A percentile compares a stretch with the other conserved stretches of the same genome.
phyloP scores from a whole-genome alignment of 1,140 invertebrate species.

The Condylostylus longicornis region DNA sequence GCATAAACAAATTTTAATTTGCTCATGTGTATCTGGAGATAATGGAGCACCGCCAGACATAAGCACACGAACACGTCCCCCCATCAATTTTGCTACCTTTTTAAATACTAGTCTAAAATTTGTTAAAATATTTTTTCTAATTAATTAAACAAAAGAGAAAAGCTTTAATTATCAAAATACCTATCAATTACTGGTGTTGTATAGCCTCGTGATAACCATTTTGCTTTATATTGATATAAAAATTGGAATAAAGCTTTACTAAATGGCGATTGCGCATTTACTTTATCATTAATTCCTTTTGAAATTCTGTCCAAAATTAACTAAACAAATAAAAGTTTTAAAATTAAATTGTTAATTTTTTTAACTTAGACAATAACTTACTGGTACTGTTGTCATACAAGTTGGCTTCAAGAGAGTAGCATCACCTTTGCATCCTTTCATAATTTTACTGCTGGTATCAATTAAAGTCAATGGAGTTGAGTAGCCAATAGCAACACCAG shows the following conservation, averaged over 20 bases:
- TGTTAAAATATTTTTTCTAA: neutral
- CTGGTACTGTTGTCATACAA: conserved; percentile 87
- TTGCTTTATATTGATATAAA: conserved; percentile 80
- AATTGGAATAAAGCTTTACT: conserved; percentile 74
- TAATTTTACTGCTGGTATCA: conserved; percentile 90
- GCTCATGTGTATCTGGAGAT: conserved; percentile 87
- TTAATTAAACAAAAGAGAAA: neutral
- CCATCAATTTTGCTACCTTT: conserved; percentile 64
- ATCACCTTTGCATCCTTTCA: conserved; percentile 80
- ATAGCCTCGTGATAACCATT: conserved; percentile 71
- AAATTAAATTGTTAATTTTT: neutral
- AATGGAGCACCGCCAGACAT: conserved; percentile 88
- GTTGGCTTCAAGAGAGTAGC: conserved; percentile 81
- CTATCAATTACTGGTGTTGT: conserved; percentile 65
- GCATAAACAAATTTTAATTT: conserved; percentile 86
- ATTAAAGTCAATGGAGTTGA: conserved; percentile 90
- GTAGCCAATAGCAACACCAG: conserved; percentile 92
- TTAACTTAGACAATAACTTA: conserved; percentile 34
- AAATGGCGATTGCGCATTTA: conserved; percentile 59
- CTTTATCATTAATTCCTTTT: conserved; percentile 86
- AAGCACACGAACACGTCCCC: conserved; percentile 73
- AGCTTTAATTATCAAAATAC: conserved; percentile 21
- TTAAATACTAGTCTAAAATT: conserved; percentile 50
- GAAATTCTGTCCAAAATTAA: conserved; percentile 89
- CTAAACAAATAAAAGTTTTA: conserved; percentile 31